Evolutionary conservation across 2,888 invertebrate species (phyloP).

Genomic region (Acanthosepion pharaonis): DNA sequence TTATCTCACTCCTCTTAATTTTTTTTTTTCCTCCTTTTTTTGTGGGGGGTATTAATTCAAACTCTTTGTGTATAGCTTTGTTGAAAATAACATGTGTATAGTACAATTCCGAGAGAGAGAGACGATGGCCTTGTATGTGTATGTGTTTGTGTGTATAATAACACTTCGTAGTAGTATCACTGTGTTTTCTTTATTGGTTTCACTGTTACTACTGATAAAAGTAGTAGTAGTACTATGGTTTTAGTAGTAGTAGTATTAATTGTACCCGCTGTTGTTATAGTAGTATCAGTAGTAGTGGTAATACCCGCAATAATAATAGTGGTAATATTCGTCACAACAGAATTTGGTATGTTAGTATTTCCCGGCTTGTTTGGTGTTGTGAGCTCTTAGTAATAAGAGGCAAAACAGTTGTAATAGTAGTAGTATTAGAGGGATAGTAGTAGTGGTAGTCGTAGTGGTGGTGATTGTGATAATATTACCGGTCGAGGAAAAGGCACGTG

Average conservation of each 20-base stretch:
- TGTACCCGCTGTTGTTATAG: neutral
- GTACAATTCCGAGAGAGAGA: neutral
- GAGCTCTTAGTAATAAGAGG: conserved; percentile 33
- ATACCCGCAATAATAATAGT: neutral
- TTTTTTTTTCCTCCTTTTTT: neutral
- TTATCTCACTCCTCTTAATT: neutral
- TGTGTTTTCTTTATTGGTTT: neutral
- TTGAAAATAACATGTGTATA: neutral
- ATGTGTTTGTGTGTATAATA: neutral
- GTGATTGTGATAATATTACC: neutral
- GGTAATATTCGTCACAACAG: neutral
- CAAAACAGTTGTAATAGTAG: conserved; percentile 8
- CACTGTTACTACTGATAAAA: neutral
- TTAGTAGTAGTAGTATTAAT: neutral
- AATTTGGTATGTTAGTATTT: conserved; percentile 9
- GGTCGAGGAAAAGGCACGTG: neutral
- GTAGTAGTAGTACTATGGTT: neutral
- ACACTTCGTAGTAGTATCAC: neutral
- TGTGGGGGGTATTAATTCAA: neutral
- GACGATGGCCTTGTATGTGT: neutral
- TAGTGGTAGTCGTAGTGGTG: neutral
- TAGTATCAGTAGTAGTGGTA: neutral
- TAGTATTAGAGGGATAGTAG: neutral
- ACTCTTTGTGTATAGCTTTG: neutral
- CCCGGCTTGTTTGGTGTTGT: neutral